Percentiles rank a stretch among this genome's conserved stretches.
These are phyloP conservation scores for Orthosia cruda DNA, from an alignment of 2,888 invertebrate genomes.

Conservation along the genomic window DNA sequence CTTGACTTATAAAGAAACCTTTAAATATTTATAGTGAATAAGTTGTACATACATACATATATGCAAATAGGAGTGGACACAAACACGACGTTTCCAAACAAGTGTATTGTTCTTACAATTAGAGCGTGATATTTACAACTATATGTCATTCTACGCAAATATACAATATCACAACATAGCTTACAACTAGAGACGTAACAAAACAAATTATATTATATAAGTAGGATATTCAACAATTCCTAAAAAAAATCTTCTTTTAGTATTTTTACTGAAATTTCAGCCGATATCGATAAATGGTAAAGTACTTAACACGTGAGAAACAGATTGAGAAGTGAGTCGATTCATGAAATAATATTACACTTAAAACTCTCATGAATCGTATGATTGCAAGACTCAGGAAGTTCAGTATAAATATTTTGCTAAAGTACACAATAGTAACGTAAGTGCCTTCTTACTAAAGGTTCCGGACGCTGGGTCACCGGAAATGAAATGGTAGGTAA, in stretches of 20 bases:
- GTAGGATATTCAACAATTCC: conserved; percentile 1
- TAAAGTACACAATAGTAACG: conserved; percentile 7
- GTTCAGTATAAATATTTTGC: conserved; percentile 42
- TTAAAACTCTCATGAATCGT: conserved; percentile 25
- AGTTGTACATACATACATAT: conserved; percentile 44
- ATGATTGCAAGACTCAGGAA: conserved; percentile 25
- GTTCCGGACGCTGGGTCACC: not conserved
- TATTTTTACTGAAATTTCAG: conserved; percentile 3
- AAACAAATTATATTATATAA: conserved; percentile 5
- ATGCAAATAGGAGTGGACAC: conserved; percentile 59
- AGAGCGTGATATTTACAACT: conserved; percentile 54
- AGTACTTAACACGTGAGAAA: not conserved
- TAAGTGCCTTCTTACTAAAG: not conserved
- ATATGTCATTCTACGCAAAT: conserved; percentile 23
- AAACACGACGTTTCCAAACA: conserved; percentile 68
- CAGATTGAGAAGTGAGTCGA: conserved; percentile 1
- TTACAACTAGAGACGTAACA: conserved; percentile 46
- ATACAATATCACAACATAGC: conserved; percentile 49
- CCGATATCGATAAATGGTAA: not conserved
- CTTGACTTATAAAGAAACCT: conserved; percentile 63
- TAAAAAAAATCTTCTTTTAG: not conserved
- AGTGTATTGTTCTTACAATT: conserved; percentile 72
- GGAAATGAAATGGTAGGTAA: not conserved
- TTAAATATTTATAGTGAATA: conserved; percentile 75
- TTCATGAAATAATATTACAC: conserved; percentile 1